A percentile compares a stretch with the other conserved stretches of the same genome.
Conservation (phyloP, 2,888 invertebrate genomes). For the Steromphala cineraria region DNA sequence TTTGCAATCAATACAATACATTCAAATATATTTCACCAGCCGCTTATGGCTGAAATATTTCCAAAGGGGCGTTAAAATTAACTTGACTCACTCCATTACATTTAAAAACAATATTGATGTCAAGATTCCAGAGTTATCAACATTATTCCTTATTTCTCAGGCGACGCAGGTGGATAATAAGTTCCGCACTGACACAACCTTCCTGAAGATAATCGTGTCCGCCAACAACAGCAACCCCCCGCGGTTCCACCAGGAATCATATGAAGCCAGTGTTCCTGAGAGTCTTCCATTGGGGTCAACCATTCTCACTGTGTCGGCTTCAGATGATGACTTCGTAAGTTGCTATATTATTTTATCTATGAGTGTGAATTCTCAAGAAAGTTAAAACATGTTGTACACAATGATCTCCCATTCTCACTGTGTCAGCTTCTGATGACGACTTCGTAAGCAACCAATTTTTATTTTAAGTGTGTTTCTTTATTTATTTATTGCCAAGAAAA, state of each 20-base stretch:
- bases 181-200: slow-evolving; percentile 39
- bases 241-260: slow-evolving; percentile 24
- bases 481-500: too few species aligned
- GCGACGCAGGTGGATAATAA: slow-evolving; percentile 50
- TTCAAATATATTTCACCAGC: too few species aligned
- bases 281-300: slow-evolving; percentile 43
- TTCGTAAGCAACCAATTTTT: slow-evolving; percentile 31
- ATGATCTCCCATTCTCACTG: slow-evolving; percentile 42
- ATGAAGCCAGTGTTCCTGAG: slow-evolving; percentile 39
- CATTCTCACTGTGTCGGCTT: slow-evolving; percentile 42
- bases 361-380: too few species aligned
- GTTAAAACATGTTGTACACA: too few species aligned
- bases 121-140: not conserved
- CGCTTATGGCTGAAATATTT: too few species aligned
- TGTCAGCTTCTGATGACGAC: slow-evolving; percentile 38
- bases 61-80: too few species aligned
- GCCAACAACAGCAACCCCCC: slow-evolving; percentile 36
- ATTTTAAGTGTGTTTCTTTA: too few species aligned
- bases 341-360: not conserved
- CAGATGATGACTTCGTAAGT: slow-evolving; percentile 39
- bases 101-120: too few species aligned
- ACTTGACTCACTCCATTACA: too few species aligned
- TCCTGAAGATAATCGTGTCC: slow-evolving; percentile 36
- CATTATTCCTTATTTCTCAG: slow-evolving; percentile 30
- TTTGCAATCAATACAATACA: too few species aligned